Evolutionary conservation across 2,113 vertebrate genomes (phyloP).

Genomic region (Nettapus auritus): DNA sequence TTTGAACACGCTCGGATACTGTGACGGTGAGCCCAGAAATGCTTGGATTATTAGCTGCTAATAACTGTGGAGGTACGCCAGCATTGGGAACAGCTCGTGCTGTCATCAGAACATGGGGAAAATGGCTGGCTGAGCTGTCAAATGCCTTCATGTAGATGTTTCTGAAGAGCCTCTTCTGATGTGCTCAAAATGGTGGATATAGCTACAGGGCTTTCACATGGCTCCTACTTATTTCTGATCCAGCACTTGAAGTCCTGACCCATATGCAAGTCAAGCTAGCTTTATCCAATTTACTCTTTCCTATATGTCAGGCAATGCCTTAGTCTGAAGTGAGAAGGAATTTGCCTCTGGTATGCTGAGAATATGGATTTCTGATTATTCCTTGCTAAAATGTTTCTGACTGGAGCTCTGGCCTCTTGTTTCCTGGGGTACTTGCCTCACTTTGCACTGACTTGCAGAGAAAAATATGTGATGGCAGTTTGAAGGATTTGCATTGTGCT

Average conservation of each 20-base stretch:
- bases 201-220: background rate
- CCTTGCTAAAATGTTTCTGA: background rate
- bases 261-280: background rate
- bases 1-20: background rate
- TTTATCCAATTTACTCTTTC: background rate
- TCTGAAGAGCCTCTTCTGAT: background rate
- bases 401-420: background rate
- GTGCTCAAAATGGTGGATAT: background rate
- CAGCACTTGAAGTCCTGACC: background rate
- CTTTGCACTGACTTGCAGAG: background rate
- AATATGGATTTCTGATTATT: background rate
- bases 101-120: background rate
- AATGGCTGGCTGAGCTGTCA: background rate
- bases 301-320: background rate
- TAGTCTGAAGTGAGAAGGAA: background rate
- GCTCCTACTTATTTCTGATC: background rate
- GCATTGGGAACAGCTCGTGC: fast-evolving
- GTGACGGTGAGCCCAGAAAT: background rate
- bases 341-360: background rate
- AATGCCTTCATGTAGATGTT: background rate
- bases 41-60: background rate
- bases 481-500: background rate
- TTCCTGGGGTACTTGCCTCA: background rate
- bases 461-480: background rate
- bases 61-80: background rate